A percentile compares a stretch with the other conserved stretches of the same genome.
Evolutionary conservation across 2,113 vertebrate genomes (phyloP).

Genomic region (Kobus ellipsiprymnus): DNA sequence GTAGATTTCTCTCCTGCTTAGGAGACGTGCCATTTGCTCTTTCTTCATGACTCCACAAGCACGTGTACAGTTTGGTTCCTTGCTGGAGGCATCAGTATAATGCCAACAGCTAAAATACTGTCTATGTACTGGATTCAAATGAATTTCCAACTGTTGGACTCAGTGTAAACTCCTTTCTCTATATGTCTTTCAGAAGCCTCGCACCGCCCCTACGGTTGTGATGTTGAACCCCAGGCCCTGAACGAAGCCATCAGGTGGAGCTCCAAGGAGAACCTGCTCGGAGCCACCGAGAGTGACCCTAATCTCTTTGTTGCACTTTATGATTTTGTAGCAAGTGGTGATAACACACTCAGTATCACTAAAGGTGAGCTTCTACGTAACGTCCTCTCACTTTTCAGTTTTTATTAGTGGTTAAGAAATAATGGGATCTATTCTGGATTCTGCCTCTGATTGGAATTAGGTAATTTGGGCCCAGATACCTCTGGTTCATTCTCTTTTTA

Average conservation of each 20-base stretch:
- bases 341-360: constrained; percentile 99
- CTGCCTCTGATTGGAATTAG: background rate
- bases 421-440: background rate
- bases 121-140: background rate
- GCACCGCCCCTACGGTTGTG: constrained; percentile 92
- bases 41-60: background rate
- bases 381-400: background rate
- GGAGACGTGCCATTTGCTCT: background rate
- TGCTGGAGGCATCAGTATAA: background rate
- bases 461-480: background rate
- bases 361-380: constrained; percentile 85
- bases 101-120: background rate
- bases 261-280: constrained; percentile 98
- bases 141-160: background rate
- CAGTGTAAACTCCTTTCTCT: background rate
- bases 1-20: background rate
- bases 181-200: constrained; percentile 87
- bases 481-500: background rate
- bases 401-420: background rate
- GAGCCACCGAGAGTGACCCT: constrained; percentile 96
- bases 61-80: background rate
- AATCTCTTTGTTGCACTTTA: constrained; percentile 99
- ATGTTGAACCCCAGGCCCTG: constrained; percentile 88
- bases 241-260: constrained; percentile 98
- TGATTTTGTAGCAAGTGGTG: constrained; percentile 99